Conservation (phyloP, 2,113 vertebrate species). For the Hepsetus odoe region DNA sequence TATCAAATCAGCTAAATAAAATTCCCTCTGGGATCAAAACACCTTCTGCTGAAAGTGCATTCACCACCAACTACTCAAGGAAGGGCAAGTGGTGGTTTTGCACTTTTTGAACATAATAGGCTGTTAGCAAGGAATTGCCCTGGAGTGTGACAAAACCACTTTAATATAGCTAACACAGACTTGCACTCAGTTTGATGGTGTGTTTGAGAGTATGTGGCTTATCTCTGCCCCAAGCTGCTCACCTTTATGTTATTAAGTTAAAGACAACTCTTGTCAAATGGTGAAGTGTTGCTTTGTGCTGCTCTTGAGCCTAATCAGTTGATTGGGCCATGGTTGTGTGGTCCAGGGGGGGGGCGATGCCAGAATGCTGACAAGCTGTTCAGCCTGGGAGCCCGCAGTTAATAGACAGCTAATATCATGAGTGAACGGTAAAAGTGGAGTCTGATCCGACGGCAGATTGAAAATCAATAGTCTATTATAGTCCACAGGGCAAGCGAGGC, state of each 20-base stretch:
- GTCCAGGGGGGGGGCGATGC: conserved; percentile 19
- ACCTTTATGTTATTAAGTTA: conserved; percentile 42
- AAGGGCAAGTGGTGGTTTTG: conserved; percentile 14
- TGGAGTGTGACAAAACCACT: not conserved
- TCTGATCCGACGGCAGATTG: conserved; percentile 83
- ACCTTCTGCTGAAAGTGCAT: not conserved
- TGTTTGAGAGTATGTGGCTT: conserved; percentile 8
- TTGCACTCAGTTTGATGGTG: conserved; percentile 8
- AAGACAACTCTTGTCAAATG: conserved; percentile 16
- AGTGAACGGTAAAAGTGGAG: conserved; percentile 86
- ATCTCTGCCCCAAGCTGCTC: conserved; percentile 18
- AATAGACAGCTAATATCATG: conserved; percentile 91
- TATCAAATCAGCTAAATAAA: not conserved
- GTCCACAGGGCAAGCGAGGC: conserved; percentile 74
- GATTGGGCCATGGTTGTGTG: conserved; percentile 42
- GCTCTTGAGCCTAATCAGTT: conserved; percentile 49
- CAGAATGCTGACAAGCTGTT: conserved; percentile 71
- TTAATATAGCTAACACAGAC: conserved; percentile 21
- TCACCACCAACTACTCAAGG: not conserved
- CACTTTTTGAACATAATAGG: conserved; percentile 32
- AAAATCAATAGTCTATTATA: conserved; percentile 98
- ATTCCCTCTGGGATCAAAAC: not conserved
- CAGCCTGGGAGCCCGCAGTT: conserved; percentile 76
- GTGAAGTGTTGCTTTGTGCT: conserved; percentile 12
- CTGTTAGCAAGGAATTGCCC: conserved; percentile 2